Base-by-base conservation (phyloP, 2,113 vertebrate species). In the Gila orcuttii region DNA sequence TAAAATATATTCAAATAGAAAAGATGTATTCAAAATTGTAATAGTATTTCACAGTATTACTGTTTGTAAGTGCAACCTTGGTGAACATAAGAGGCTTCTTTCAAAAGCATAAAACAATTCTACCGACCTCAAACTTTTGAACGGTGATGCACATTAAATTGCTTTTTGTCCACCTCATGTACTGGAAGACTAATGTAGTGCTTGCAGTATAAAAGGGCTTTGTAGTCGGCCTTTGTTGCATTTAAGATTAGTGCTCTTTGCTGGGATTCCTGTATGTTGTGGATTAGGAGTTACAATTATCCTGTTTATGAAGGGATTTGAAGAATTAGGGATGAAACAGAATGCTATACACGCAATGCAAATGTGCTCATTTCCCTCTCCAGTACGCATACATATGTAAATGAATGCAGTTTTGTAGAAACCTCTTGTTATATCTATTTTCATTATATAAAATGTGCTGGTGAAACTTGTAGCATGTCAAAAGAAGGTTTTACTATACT, bases 231-330 rank as follows among this genome's bases (percentile, higher is more conserved):
- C 25, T 62, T 68, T 59, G 52, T 64, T 60, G 83, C n/a, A 33
- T 52, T 76, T 76, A 28, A 64, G 52, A 84, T 52, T 74, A 31
- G 82, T 33, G 23, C 82, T 59, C 52, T 73, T 83, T 74, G 52
- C 52, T 69, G 82, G 68, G 33, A 75, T 47, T 68, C 13, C 84
- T 85, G 75, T 73, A 60, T 57, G n/a, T 60, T 45, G 64, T 47
- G 84, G 66, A 80, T 86, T 86, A 86, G 50, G 64, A 73, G 66
- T 33, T 80, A 45, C 45, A 39, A 79, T 47, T 69, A 73, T 55
- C 50, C 64, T 80, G 76, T 86, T 85, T 80, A 86, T 80, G 33
- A 31, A 73, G n/a, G 77, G 57, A 86, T 86, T 86, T 71, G 33
- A 86, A 68, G 84, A 66, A 78, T 79, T 79, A 33, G 31, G 23